Percentiles rank a stretch among this genome's conserved stretches.
Evolutionary conservation across 1,140 invertebrate species (phyloP).

Genomic region (Drosophila mauritiana): DNA sequence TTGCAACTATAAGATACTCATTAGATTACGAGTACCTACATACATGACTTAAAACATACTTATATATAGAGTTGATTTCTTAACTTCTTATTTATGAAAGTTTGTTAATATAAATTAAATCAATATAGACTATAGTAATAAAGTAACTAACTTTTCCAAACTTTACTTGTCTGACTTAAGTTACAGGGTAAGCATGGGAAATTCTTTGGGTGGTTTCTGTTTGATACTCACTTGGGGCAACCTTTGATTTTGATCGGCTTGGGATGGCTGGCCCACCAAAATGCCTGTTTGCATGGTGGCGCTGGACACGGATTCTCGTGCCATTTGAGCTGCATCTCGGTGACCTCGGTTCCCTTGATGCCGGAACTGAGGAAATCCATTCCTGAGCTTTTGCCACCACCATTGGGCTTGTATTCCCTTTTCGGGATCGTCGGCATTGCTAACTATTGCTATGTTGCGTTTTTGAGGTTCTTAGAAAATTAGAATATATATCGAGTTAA

Average conservation of each 20-base stretch:
- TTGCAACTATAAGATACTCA: not conserved
- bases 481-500: slow-evolving; percentile 32
- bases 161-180: not conserved
- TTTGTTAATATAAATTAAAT: no score
- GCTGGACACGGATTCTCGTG: slow-evolving; percentile 73
- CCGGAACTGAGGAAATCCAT: slow-evolving; percentile 62
- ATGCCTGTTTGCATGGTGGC: slow-evolving; percentile 75
- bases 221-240: slow-evolving; percentile 71
- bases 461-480: slow-evolving; percentile 26
- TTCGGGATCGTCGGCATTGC: slow-evolving; percentile 77
- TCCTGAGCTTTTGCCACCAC: slow-evolving; percentile 34
- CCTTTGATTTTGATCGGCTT: slow-evolving; percentile 80
- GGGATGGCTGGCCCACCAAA: slow-evolving; percentile 82
- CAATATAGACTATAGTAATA: no score
- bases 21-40: not conserved
- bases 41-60: no score
- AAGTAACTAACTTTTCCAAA: no score
- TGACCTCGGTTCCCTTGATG: slow-evolving; percentile 70
- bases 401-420: slow-evolving; percentile 48
- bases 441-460: slow-evolving; percentile 9
- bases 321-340: slow-evolving; percentile 79
- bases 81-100: no score
- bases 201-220: slow-evolving; percentile 27
- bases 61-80: no score
- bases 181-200: not conserved